Evolutionary conservation across 2,797 vertebrate genomes (phyloP), one percentile per base, ranked within the genome.

Genomic region (Anguilla obscura): DNA sequence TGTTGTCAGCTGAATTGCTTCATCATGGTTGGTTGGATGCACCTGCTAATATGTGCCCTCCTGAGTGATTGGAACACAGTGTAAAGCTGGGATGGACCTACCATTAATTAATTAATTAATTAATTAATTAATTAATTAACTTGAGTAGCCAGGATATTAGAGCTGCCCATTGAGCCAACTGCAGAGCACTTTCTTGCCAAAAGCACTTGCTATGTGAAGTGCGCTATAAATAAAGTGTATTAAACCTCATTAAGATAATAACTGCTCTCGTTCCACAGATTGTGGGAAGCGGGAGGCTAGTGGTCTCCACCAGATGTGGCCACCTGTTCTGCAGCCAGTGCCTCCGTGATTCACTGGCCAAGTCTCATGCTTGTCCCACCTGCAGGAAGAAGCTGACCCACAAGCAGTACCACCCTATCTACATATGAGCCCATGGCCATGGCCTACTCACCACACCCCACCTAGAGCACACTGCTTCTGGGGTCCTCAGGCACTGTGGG

Each of bases 301-400:
- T 97, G 16, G 95, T 97, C 48, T 96, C 96, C 36, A 97, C 96
- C n/a, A 95, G 96, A 86, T 97, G 96, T 0, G 96, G 96, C 89
- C 96, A 97, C 0, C 93, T 97, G 86, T 97, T 97, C 94, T 97
- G 96, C 91, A 97, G 96, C 87, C 95, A 96, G 91, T 97, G 96
- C 94, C 95, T 97, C 92, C 95, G 94, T 0, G 96, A 96, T 87
- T 93, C 96, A 50, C 95, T 97, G 88, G 95, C 93, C 93, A 96
- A 96, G 87, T 94, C 94, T 60, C 95, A 92, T 86, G 95, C 95
- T 18, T 97, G 96, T 90, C 96, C 96, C 0, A 96, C 96, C 5
- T 97, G 96, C 92, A 93, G 96, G 92, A 96, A 96, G 93, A 97
- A 96, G 94, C 95, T 97, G 86, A 96, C 90, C 79, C 94, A 93